Evolutionary conservation across 2,113 vertebrate genomes (phyloP).

Genomic region (Ibidorhyncha struthersii): DNA sequence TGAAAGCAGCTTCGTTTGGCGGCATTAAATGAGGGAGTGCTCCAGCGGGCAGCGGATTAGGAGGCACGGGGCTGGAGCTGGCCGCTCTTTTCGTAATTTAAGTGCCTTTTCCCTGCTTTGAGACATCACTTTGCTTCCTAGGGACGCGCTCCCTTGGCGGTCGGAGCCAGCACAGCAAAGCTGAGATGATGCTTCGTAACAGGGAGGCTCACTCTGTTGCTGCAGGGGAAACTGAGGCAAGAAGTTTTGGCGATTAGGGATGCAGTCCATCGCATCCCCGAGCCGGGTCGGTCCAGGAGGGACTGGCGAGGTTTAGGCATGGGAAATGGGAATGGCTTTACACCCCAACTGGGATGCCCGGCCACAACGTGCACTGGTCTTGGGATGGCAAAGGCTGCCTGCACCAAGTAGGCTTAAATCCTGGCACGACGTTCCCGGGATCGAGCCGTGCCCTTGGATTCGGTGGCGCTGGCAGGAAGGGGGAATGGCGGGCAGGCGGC

Average conservation of each 20-base stretch:
- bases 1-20: not conserved
- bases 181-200: not conserved
- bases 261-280: rapidly evolving
- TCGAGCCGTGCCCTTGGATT: not conserved
- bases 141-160: not conserved
- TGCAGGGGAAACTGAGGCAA: not conserved
- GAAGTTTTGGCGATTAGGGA: rapidly evolving
- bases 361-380: rapidly evolving
- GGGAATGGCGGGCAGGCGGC: not conserved
- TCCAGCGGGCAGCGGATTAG: not conserved
- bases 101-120: rapidly evolving
- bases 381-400: not conserved
- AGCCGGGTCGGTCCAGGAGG: not conserved
- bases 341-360: too few species aligned
- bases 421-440: not conserved
- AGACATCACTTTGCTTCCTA: rapidly evolving
- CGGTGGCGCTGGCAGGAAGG: too few species aligned
- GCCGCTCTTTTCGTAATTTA: not conserved
- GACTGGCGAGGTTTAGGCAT: rapidly evolving
- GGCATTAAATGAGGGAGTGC: not conserved
- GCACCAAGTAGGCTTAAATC: not conserved
- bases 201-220: not conserved
- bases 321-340: not conserved
- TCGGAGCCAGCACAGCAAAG: not conserved
- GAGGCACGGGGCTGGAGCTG: not conserved